A percentile compares a stretch with the other conserved stretches of the same genome.
phyloP scores from a whole-genome alignment of 2,797 vertebrate genomes.

The Leptodactylus fallax region DNA sequence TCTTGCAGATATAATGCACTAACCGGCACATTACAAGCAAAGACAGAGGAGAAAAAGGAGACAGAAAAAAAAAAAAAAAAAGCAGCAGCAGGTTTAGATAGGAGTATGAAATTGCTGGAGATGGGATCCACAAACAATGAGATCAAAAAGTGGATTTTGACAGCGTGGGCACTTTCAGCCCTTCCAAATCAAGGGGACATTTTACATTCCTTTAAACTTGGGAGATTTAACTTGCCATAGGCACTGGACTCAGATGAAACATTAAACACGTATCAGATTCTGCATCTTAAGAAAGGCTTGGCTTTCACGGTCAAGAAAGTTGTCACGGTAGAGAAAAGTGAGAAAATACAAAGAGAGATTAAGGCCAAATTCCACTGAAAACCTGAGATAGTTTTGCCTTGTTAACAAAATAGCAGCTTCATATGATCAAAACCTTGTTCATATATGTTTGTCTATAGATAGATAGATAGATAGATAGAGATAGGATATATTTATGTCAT shows the following conservation, averaged over 20 bases:
- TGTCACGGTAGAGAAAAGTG: conserved; percentile 1
- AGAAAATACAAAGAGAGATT: not conserved
- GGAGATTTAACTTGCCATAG: conserved; percentile 41
- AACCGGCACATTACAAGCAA: conserved; percentile 37
- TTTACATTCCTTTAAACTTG: conserved; percentile 29
- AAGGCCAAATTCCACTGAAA: not conserved
- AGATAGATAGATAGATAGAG: too few species aligned
- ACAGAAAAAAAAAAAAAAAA: not conserved
- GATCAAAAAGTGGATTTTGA: not conserved
- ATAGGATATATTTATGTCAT: too few species aligned
- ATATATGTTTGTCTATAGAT: too few species aligned
- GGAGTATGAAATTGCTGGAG: conserved; percentile 47
- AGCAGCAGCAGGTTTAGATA: conserved; percentile 22
- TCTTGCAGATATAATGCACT: conserved; percentile 18
- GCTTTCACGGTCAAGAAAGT: conserved; percentile 11
- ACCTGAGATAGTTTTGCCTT: not conserved
- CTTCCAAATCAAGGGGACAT: conserved; percentile 32
- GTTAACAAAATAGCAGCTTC: too few species aligned
- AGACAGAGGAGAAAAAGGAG: conserved; percentile 3
- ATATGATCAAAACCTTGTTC: too few species aligned
- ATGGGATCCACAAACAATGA: conserved; percentile 41
- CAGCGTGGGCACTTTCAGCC: conserved; percentile 5
- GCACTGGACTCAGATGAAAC: conserved; percentile 28
- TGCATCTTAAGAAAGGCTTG: conserved; percentile 1
- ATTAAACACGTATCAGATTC: conserved; percentile 5